phyloP scores from a whole-genome alignment of 2,888 invertebrate species.

The Agonum fuliginosum region DNA sequence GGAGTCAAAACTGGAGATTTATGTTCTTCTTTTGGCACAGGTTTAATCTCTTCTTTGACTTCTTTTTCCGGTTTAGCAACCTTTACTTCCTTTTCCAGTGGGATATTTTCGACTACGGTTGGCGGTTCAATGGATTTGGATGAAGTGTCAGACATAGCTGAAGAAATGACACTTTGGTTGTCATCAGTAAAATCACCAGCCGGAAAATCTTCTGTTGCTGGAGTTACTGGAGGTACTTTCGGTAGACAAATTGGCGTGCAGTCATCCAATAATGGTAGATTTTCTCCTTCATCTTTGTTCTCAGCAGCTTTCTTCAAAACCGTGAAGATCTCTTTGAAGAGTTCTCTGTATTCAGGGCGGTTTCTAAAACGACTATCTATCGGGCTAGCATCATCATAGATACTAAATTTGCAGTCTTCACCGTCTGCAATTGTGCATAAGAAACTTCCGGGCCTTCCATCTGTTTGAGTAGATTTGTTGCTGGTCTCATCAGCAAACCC shows the following conservation, averaged over 20 bases:
- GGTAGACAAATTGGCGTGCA: conserved; percentile 72
- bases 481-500: conserved; percentile 90
- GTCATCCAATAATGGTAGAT: conserved; percentile 83
- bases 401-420: conserved; percentile 89
- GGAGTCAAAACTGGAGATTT: conserved; percentile 76
- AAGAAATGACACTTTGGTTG: conserved; percentile 84
- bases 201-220: conserved; percentile 79
- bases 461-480: conserved; percentile 89
- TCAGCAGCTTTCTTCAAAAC: conserved; percentile 89
- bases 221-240: conserved; percentile 82
- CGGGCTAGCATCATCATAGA: conserved; percentile 85
- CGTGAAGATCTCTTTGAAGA: conserved; percentile 89
- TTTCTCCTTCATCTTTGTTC: conserved; percentile 87
- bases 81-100: conserved; percentile 69
- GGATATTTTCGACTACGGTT: conserved; percentile 75
- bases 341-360: conserved; percentile 86
- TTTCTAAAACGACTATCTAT: conserved; percentile 89
- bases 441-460: conserved; percentile 86
- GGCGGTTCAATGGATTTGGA: conserved; percentile 82
- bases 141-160: conserved; percentile 83
- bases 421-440: conserved; percentile 90
- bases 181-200: conserved; percentile 80
- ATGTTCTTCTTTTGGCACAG: conserved; percentile 47
- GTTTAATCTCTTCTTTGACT: conserved; percentile 48
- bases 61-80: conserved; percentile 59